Evolutionary conservation across 2,888 invertebrate genomes (phyloP).

Genomic region (Synergus japonicus): DNA sequence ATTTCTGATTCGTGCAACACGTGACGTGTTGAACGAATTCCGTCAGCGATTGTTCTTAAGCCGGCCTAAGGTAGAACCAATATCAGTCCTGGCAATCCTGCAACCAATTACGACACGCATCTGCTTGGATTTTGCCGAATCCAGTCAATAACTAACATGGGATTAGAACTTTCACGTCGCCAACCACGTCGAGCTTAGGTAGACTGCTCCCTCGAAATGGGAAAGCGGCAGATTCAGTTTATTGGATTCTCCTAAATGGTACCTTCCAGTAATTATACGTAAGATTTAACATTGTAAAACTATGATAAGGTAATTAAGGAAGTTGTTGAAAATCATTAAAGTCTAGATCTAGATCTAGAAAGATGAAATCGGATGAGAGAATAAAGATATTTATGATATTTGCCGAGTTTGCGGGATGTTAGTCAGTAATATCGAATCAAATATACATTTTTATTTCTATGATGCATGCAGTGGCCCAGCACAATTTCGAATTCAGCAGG

Average conservation of each 20-base stretch:
- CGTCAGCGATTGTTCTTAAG: conserved; percentile 2
- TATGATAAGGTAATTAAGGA: conserved; percentile 14
- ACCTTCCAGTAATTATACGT: conserved; percentile 21
- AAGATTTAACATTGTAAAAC: neutral
- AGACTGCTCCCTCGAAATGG: conserved; percentile 4
- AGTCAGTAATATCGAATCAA: neutral
- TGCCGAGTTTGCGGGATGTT: neutral
- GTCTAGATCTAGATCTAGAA: no score
- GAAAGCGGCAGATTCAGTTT: conserved; percentile 30
- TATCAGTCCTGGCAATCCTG: conserved; percentile 19
- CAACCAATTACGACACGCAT: conserved; percentile 37
- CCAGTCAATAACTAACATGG: conserved; percentile 37
- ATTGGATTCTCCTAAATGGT: conserved; percentile 29
- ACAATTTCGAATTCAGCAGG: conserved; percentile 13
- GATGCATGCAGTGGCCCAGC: neutral
- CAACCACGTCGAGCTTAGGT: conserved; percentile 9
- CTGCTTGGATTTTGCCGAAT: conserved; percentile 36
- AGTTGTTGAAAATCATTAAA: neutral
- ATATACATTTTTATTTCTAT: neutral
- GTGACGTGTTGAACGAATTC: neutral
- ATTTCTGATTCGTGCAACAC: neutral
- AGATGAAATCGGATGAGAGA: no score
- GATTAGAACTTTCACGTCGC: conserved; percentile 38
- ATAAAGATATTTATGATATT: neutral
- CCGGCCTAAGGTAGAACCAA: conserved; percentile 16